Evolutionary conservation across 2,113 vertebrate species (phyloP), one percentile per base, ranked within the genome.

Genomic region (Vulpes ferrilata): DNA sequence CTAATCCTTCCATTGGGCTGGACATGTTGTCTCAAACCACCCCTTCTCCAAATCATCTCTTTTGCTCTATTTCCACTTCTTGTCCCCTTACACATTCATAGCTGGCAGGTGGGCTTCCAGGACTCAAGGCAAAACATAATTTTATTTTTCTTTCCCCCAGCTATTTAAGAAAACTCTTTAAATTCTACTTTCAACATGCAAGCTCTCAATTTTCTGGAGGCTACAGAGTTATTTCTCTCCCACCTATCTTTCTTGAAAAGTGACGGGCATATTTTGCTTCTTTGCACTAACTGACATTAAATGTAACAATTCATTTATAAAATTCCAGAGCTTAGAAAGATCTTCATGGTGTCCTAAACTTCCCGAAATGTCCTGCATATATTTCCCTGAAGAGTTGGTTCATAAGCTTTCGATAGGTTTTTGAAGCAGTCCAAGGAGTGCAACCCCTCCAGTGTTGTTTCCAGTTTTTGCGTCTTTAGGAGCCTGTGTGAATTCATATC

Each of bases 161-260:
- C 15, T 48, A 51, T 48, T 85, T 94, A 38, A 76, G 60, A 62
- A 88, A 88, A 27, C 11, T 86, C n/a, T 92, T 87, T 59, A 79
- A 94, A 95, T 90, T 82, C 11, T 86, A 90, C 64, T 88, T 94
- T 81, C 15, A 80, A 94, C 57, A 74, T 15, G 11, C 15, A 94
- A 93, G 48, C 57, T 89, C 59, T 89, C 83, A 73, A 87, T 48
- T 95, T 97, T 78, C 80, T 92, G 38, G 51, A 82, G 23, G 19
- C 35, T 74, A 71, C 25, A 35, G 20, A 93, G 22, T n/a, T 76
- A 96, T 51, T 91, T 96, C 38, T 94, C 80, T 71, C 62, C 35
- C 25, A 87, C 32, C 59, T 85, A 81, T 27, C 30, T 51, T 97
- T 82, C 55, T 57, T 96, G 3, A 83, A 20, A 95, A 69, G 23